Evolutionary conservation across 30 jellyfish, hydroid and myxozoan species (phyloP).

Genomic region (Catostylus mosaicus): DNA sequence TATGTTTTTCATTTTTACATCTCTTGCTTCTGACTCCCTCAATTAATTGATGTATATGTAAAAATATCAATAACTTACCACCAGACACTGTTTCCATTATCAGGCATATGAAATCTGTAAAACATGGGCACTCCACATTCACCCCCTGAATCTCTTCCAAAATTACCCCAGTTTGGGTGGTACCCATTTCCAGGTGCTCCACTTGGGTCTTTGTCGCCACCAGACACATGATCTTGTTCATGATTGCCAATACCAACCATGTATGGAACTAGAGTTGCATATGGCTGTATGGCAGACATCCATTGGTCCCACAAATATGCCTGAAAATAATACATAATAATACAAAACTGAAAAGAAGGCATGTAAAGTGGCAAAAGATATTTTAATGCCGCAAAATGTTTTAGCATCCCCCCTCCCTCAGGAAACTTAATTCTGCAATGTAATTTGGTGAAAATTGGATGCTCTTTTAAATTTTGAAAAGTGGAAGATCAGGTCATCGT

Average conservation of each 20-base stretch:
- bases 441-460: no score
- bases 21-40: no score
- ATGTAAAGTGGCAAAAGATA: no score
- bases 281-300: slow-evolving; percentile 75
- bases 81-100: slow-evolving; percentile 84
- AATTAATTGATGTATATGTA: no score
- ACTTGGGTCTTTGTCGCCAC: slow-evolving; percentile 93
- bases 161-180: slow-evolving; percentile 90
- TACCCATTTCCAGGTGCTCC: slow-evolving; percentile 86
- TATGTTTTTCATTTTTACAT: no score
- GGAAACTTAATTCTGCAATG: no score
- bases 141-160: slow-evolving; percentile 89
- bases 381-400: no score
- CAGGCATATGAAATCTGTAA: slow-evolving; percentile 93
- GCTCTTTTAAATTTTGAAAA: no score
- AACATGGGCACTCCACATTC: slow-evolving; percentile 97
- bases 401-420: no score
- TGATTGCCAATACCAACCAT: slow-evolving; percentile 95
- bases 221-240: slow-evolving; percentile 85
- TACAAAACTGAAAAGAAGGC: no score
- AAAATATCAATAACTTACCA: slow-evolving; percentile 80
- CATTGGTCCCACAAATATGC: slow-evolving; percentile 95
- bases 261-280: slow-evolving; percentile 83
- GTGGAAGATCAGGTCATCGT: no score
- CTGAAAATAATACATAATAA: slow-evolving; percentile 26